phyloP scores from a whole-genome alignment of 2,888 invertebrate genomes.

The Aphidoletes aphidimyza region DNA sequence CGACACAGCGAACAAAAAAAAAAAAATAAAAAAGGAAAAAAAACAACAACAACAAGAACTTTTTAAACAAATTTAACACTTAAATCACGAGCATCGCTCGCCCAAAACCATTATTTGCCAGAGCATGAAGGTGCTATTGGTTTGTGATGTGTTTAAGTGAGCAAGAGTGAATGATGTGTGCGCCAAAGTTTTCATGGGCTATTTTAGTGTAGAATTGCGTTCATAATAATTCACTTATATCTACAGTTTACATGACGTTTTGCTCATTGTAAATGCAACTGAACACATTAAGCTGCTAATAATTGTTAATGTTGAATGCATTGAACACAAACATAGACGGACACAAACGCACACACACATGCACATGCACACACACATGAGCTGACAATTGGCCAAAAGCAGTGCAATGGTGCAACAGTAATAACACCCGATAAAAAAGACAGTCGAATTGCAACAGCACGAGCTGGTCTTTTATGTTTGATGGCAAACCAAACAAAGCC shows the following conservation, averaged over 20 bases:
- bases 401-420: not conserved
- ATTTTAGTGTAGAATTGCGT: not conserved
- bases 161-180: too few relatives aligned
- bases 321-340: not conserved
- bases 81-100: conserved; percentile 15
- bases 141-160: too few relatives aligned
- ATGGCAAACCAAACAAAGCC: conserved; percentile 34
- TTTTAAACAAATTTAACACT: conserved; percentile 12
- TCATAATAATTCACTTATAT: conserved; percentile 50
- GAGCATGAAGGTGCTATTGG: conserved; percentile 1
- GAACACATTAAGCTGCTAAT: conserved; percentile 12
- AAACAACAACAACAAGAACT: not conserved
- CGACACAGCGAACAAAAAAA: not conserved
- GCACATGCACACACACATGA: not conserved
- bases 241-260: not conserved
- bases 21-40: not conserved
- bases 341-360: not conserved
- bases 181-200: not conserved
- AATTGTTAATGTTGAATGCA: conserved; percentile 2
- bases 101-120: not conserved
- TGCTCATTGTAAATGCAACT: conserved; percentile 35
- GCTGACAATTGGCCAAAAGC: not conserved
- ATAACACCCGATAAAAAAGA: not conserved
- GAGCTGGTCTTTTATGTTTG: not conserved
- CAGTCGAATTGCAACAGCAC: conserved; percentile 2